Base-by-base conservation (phyloP, 2,113 vertebrate species). In the Xerus inauris region DNA sequence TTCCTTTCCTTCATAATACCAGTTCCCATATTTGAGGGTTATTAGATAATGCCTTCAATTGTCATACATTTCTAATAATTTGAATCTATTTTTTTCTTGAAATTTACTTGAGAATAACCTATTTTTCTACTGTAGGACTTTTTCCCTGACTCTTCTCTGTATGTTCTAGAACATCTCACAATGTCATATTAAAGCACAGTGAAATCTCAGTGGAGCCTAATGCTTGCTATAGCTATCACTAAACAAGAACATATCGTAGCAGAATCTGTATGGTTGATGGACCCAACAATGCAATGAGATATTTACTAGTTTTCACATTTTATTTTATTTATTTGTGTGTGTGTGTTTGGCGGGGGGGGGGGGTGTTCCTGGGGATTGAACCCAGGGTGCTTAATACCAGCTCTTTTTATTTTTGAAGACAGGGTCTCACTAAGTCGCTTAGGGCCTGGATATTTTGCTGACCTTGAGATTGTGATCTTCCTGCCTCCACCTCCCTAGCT, bases 61-160 rank as follows among this genome's bases (percentile, higher is more conserved):
- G 42, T 59, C 64, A 90, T 49, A 32, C 1, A 86, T 91, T 96
- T 77, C 11, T 80, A 73, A 26, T 62, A 47, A 92, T 76, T 83
- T 86, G 45, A 84, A 83, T 76, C 87, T 19, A 45, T 90, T 83
- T 67, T 20, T 40, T 57, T 73, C 35, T 84, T 64, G 85, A 94
- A 79, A 72, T 49, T 75, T 93, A 62, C 54, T 57, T 76, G 83
- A 93, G 47, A 88, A 85, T 72, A 42, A 75, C 51, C 32, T 77
- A 9, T 30, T 96, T 89, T 94, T 73, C 84, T n/a, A 69, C 35
- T 77, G 47, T 2, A 24, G 7, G 13, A 54, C 89, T 79, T 85
- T 87, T 59, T 32, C n/a, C 72, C 24, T n/a, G 9, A 77, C 40
- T 91, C 57, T 76, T 84, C 42, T 71, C 38, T n/a, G 11, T 5